Base-by-base conservation (phyloP, 2,888 invertebrate genomes). In the Aquatica leii region DNA sequence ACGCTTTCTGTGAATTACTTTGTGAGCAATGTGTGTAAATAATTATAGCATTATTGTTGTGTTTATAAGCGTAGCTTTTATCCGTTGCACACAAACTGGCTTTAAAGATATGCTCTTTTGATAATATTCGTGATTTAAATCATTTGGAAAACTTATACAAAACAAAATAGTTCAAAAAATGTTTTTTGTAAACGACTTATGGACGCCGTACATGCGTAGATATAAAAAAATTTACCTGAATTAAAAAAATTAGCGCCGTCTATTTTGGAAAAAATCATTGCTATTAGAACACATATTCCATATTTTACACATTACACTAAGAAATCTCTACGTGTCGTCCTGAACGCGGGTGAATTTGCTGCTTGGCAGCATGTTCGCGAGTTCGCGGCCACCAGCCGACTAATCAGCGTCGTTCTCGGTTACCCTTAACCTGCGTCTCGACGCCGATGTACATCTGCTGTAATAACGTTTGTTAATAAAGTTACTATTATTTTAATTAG, bases 331-430 rank as follows among this genome's bases (percentile, higher is more conserved):
- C 67, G 69, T 68, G 49, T 60, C 68, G 66, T 68, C 65, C 58
- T 59, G 56, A 53, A 65, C 49, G 56, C 68, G 48, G 49, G 31
- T 49, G 52, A 58, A 64, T 51, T 52, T 64, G 60, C 58, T 50
- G 66, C 65, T 65, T 21, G 31, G 66, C 69, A 66, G 67, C 69
- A 69, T 69, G 68, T 69, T 69, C 65, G 64, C 68, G 59, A 62
- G 58, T 61, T 67, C 67, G 69, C 69, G 68, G 69, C 67, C 68
- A 58, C 68, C 57, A 69, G 69, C 69, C 68, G 67, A 69, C 69
- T 69, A 68, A 66, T 64, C 59, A 63, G 59, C 63, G 63, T 59
- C 54, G 63, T 24, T 59, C 49, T 57, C 55, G 35, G 37, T 54
- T 48, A 43, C 46, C 37, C 37, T 57, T 34, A 34, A 60, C 34